These are phyloP conservation scores for Buathra laborator DNA, from an alignment of 2,888 invertebrate genomes.

Conservation along the genomic window DNA sequence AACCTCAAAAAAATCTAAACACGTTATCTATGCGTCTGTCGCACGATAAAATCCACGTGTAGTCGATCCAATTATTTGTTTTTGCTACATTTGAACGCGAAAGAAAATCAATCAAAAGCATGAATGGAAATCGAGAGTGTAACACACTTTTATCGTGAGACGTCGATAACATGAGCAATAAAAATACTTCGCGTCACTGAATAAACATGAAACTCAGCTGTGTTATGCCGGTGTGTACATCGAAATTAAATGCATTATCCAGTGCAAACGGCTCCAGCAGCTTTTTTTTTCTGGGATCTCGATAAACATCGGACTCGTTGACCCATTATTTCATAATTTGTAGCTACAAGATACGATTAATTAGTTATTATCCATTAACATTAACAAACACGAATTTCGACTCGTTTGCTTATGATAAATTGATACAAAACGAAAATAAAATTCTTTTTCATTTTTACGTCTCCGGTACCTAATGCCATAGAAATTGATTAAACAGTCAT, in stretches of 20 bases:
- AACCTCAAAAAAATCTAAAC: neutral
- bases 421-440: neutral
- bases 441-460: neutral
- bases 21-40: neutral
- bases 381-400: neutral
- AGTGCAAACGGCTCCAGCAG: neutral
- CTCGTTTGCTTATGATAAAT: neutral
- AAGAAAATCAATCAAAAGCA: neutral
- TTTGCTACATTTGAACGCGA: neutral
- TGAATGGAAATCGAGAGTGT: neutral
- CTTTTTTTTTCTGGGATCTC: neutral
- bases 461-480: neutral
- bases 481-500: neutral
- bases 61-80: neutral
- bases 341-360: neutral
- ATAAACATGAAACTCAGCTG: neutral
- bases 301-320: neutral
- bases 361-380: neutral
- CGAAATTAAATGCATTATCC: neutral
- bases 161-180: neutral
- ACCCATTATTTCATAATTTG: neutral
- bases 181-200: neutral
- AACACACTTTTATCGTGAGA: no score
- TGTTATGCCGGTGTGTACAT: neutral
- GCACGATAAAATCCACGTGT: constrained; percentile 6